Conservation (phyloP, 1,140 invertebrate genomes). For the Muscidifurax raptorellus region DNA sequence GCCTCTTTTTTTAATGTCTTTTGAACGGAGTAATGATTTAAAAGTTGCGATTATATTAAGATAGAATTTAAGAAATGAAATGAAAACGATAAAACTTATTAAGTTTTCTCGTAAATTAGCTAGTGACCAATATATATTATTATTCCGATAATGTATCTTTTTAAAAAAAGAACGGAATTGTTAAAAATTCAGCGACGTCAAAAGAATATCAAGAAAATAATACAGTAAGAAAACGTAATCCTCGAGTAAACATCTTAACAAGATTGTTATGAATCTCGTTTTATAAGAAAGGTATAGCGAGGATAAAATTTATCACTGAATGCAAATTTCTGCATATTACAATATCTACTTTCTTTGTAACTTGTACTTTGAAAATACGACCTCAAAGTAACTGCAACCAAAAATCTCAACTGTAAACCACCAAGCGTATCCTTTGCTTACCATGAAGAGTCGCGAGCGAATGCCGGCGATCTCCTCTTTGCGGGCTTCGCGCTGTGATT, state of each 20-base stretch:
- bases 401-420: neutral
- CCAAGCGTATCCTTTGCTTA: conserved; percentile 65
- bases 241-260: neutral
- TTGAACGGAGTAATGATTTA: too few relatives aligned
- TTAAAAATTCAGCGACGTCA: too few relatives aligned
- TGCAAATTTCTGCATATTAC: too few relatives aligned
- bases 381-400: neutral
- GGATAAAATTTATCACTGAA: neutral
- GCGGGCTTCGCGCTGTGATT: conserved; percentile 85
- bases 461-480: conserved; percentile 92
- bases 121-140: too few relatives aligned
- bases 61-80: neutral
- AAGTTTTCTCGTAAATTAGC: too few relatives aligned
- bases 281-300: neutral
- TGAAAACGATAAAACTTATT: too few relatives aligned
- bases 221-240: too few relatives aligned
- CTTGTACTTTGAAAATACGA: too few relatives aligned
- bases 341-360: too few relatives aligned
- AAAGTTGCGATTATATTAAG: neutral
- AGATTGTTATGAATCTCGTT: neutral
- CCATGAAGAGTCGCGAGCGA: conserved; percentile 88
- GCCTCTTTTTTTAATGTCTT: neutral
- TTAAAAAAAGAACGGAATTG: too few relatives aligned
- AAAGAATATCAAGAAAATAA: too few relatives aligned
- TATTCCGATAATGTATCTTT: too few relatives aligned